A percentile compares a stretch with the other conserved stretches of the same genome.
Evolutionary conservation across 92 coral and sea anemone genomes (phyloP).

Genomic region (Plumapathes pennacea): DNA sequence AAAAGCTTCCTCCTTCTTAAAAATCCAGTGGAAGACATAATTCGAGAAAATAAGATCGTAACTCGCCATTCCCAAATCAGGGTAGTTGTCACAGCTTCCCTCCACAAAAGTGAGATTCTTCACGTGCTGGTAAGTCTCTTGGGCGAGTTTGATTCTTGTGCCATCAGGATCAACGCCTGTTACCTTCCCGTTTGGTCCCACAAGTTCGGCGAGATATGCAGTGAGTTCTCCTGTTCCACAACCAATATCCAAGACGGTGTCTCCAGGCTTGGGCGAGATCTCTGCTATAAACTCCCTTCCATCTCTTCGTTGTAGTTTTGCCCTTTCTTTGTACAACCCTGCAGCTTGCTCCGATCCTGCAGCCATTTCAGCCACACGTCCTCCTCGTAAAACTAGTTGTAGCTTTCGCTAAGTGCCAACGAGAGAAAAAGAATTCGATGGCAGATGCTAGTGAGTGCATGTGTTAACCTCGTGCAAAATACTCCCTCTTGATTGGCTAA

Average conservation of each 20-base stretch:
- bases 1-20: conserved; percentile 12
- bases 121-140: conserved; percentile 2
- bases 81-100: conserved; percentile 15
- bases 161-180: conserved; percentile 40
- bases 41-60: conserved; percentile 19
- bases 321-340: no score
- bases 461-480: no score
- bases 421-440: no score
- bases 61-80: conserved; percentile 12
- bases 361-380: no score
- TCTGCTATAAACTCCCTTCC: no score
- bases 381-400: no score
- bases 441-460: no score
- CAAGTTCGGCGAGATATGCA: conserved; percentile 22
- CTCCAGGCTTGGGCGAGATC: conserved; percentile 14
- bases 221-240: conserved; percentile 55
- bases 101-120: conserved; percentile 16
- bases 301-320: no score
- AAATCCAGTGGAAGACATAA: conserved; percentile 17
- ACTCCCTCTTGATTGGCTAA: no score
- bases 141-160: conserved; percentile 17
- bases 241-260: conserved; percentile 41
- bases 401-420: no score
- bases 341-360: no score
- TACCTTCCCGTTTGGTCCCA: conserved; percentile 32